Conservation (phyloP, 2,888 invertebrate species). For the Macrosoma leucophasiata region DNA sequence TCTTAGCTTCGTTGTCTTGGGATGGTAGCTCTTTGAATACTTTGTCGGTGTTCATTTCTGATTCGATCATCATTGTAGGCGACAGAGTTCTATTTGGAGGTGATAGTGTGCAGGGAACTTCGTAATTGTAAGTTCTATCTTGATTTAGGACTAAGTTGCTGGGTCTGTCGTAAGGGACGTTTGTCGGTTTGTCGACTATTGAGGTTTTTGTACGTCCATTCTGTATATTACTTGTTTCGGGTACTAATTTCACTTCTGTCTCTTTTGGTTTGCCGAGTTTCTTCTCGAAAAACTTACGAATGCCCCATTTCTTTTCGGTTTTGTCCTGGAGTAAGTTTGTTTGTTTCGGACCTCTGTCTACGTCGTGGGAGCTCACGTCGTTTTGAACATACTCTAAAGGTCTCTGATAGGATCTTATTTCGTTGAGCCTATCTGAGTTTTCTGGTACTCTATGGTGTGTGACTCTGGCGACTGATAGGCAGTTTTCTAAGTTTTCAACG, state of each 20-base stretch:
- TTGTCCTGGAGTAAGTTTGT: constrained; percentile 59
- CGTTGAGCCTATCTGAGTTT: constrained; percentile 45
- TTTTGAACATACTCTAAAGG: constrained; percentile 82
- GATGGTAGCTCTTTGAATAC: constrained; percentile 63
- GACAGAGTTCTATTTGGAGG: constrained; percentile 67
- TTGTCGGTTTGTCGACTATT: constrained; percentile 51
- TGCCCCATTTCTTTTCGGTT: constrained; percentile 59
- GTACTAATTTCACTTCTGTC: constrained; percentile 74
- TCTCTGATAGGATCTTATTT: constrained; percentile 57
- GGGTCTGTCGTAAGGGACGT: constrained; percentile 45
- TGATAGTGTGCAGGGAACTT: constrained; percentile 59
- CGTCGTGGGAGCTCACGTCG: constrained; percentile 74
- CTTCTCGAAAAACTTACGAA: constrained; percentile 59
- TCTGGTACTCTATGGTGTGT: constrained; percentile 33
- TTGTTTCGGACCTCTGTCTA: constrained; percentile 54
- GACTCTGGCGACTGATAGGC: constrained; percentile 53
- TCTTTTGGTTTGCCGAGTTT: constrained; percentile 53
- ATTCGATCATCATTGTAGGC: constrained; percentile 61
- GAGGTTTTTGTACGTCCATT: constrained; percentile 43
- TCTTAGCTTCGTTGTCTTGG: constrained; percentile 36
- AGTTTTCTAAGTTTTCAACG: constrained; percentile 38
- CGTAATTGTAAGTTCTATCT: constrained; percentile 46
- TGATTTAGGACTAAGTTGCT: constrained; percentile 48
- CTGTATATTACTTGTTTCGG: constrained; percentile 35
- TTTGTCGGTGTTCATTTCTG: constrained; percentile 49